These are phyloP conservation scores for Trichonephila clavipes DNA, from an alignment of 1,140 invertebrate genomes.

Conservation along the genomic window DNA sequence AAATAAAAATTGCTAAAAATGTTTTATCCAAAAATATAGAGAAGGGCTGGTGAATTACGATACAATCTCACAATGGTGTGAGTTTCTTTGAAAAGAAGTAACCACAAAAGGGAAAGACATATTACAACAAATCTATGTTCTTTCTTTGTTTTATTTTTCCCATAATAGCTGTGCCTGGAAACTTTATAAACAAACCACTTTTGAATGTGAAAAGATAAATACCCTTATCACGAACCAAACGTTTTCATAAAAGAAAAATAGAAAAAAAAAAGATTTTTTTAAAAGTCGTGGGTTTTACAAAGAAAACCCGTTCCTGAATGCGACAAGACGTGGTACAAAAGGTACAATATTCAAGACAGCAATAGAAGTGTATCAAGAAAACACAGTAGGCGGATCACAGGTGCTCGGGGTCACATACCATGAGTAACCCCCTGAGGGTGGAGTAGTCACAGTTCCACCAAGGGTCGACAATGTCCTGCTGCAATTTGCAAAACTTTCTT, in stretches of 20 bases:
- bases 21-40: slow-evolving; percentile 12
- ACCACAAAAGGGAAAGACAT: slow-evolving; percentile 3
- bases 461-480: slow-evolving; percentile 68
- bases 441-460: slow-evolving; percentile 67
- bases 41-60: background rate
- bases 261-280: background rate
- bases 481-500: slow-evolving; percentile 55
- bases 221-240: slow-evolving; percentile 38
- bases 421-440: slow-evolving; percentile 56
- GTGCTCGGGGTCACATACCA: slow-evolving; percentile 68
- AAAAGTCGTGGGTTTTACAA: slow-evolving; percentile 37
- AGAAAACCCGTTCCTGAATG: slow-evolving; percentile 67
- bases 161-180: slow-evolving; percentile 29
- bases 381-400: slow-evolving; percentile 68
- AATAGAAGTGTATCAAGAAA: slow-evolving; percentile 75
- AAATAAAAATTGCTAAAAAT: background rate
- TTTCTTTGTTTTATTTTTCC: slow-evolving; percentile 52
- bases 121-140: slow-evolving; percentile 28
- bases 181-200: slow-evolving; percentile 65
- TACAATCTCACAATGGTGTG: background rate
- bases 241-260: slow-evolving; percentile 15
- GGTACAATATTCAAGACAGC: slow-evolving; percentile 47
- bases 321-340: slow-evolving; percentile 63
- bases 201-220: slow-evolving; percentile 64
- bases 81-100: slow-evolving; percentile 1